These are phyloP conservation scores for Drosophila grimshawi DNA, from an alignment of 1,140 invertebrate species.

Conservation along the genomic window DNA sequence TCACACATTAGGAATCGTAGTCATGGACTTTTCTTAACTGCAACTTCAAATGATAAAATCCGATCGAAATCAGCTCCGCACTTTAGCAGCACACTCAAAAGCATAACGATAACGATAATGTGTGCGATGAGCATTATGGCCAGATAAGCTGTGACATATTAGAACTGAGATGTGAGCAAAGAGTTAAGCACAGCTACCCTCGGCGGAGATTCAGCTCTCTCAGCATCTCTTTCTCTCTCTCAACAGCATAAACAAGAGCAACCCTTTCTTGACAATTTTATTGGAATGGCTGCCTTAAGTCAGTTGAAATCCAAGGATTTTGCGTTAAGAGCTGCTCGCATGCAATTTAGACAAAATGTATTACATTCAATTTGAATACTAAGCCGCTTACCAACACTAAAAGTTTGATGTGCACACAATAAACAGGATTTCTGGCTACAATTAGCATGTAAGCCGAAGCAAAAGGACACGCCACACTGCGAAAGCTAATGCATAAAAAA, in stretches of 20 bases:
- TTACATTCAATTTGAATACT: slow-evolving; percentile 83
- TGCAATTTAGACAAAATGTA: slow-evolving; percentile 81
- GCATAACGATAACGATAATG: slow-evolving; percentile 30
- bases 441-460: slow-evolving; percentile 77
- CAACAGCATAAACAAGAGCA: slow-evolving; percentile 12
- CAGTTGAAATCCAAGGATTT: slow-evolving; percentile 65
- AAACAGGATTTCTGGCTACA: slow-evolving; percentile 82
- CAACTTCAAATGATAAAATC: neutral
- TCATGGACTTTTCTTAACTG: neutral
- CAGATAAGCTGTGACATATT: slow-evolving; percentile 45
- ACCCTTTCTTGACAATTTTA: slow-evolving; percentile 28
- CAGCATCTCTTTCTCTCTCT: slow-evolving; percentile 29
- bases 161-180: slow-evolving; percentile 10
- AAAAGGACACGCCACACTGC: slow-evolving; percentile 20
- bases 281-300: slow-evolving; percentile 68
- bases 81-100: slow-evolving; percentile 1
- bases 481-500: slow-evolving; percentile 43
- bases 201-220: slow-evolving; percentile 22
- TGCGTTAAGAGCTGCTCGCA: slow-evolving; percentile 73
- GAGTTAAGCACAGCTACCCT: neutral
- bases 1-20: no score
- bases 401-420: slow-evolving; percentile 83
- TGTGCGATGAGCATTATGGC: slow-evolving; percentile 11
- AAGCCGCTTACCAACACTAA: slow-evolving; percentile 83
- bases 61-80: no score